Conservation (phyloP, 2,797 vertebrate species). For the Sarcoramphus papa region DNA sequence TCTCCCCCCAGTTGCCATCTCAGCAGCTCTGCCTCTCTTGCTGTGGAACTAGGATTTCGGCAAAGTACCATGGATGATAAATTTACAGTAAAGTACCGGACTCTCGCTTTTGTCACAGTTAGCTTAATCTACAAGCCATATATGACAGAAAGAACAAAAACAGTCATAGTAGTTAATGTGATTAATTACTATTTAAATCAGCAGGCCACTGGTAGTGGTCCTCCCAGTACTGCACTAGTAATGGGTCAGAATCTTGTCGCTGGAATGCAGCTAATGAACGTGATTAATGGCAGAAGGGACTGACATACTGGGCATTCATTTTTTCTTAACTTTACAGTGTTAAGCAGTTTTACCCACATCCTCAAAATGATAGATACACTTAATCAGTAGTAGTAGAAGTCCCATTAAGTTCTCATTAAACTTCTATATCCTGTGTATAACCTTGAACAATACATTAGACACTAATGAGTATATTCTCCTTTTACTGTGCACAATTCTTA, state of each 20-base stretch:
- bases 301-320: conserved; percentile 40
- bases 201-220: conserved; percentile 9
- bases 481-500: background rate
- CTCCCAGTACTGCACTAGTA: conserved; percentile 5
- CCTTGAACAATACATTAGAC: conserved; percentile 71
- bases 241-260: conserved; percentile 54
- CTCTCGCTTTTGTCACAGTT: background rate
- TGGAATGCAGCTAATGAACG: conserved; percentile 10
- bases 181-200: conserved; percentile 56
- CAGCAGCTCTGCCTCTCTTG: background rate
- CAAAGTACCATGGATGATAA: background rate
- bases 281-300: conserved; percentile 66
- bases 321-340: conserved; percentile 44
- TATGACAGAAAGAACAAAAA: conserved; percentile 47
- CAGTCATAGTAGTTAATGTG: conserved; percentile 17
- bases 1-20: background rate
- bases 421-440: conserved; percentile 64
- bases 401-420: conserved; percentile 77
- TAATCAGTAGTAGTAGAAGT: conserved; percentile 68
- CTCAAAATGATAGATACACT: conserved; percentile 71
- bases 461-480: conserved; percentile 65
- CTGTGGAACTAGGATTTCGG: background rate
- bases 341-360: conserved; percentile 30
- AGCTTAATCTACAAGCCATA: conserved; percentile 17
- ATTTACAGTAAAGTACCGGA: background rate